phyloP scores from a whole-genome alignment of 1,140 invertebrate species.

The Cydia amplana region DNA sequence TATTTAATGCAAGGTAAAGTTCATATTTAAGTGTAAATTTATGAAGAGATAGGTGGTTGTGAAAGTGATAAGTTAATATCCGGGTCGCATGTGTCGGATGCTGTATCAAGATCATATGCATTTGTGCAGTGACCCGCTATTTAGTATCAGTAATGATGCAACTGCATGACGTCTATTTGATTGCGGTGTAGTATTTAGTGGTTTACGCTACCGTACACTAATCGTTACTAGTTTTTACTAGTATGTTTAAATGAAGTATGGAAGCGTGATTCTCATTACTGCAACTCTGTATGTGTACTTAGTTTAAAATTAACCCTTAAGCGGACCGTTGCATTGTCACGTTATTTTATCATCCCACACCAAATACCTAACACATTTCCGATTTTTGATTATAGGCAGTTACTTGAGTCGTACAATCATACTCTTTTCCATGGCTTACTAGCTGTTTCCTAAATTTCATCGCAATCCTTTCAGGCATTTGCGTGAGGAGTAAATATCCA shows the following conservation, averaged over 20 bases:
- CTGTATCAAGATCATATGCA: constrained; percentile 4
- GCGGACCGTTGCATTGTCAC: too few species aligned
- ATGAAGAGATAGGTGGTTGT: neutral
- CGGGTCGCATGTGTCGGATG: constrained; percentile 9
- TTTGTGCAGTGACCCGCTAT: constrained; percentile 16
- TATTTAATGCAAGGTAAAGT: neutral
- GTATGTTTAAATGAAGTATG: neutral
- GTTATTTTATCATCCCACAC: too few species aligned
- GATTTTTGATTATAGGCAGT: too few species aligned
- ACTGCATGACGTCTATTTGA: neutral
- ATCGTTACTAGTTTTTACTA: neutral
- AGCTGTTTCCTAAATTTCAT: too few species aligned
- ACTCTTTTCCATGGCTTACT: too few species aligned
- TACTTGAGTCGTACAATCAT: too few species aligned
- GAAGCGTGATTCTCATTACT: neutral
- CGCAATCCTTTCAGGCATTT: too few species aligned
- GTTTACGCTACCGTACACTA: neutral
- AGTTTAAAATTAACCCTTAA: neutral
- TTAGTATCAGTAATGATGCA: constrained; percentile 9
- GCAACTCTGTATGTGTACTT: neutral
- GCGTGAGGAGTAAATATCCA: too few species aligned
- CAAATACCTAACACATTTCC: too few species aligned
- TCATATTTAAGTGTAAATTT: neutral
- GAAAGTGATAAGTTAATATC: constrained; percentile 1
- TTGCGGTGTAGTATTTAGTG: neutral